Evolutionary conservation across 2,797 vertebrate genomes (phyloP).

Genomic region (Liparis tanakae): DNA sequence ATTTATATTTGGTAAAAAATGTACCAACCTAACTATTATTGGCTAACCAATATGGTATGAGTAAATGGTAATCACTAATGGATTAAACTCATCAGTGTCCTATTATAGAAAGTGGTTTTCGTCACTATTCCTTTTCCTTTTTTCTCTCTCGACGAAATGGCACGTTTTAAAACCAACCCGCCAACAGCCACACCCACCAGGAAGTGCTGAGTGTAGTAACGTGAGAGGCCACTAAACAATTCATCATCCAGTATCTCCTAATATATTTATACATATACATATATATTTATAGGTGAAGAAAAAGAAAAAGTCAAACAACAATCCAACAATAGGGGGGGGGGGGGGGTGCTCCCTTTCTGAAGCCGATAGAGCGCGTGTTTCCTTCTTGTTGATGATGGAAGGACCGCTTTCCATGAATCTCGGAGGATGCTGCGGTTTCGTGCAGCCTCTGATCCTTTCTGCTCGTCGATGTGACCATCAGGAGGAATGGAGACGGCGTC

Average conservation of each 20-base stretch:
- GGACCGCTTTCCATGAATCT: not conserved
- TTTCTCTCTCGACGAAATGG: not conserved
- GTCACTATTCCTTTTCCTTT: too few relatives aligned
- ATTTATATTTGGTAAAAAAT: too few relatives aligned
- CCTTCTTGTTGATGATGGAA: not conserved
- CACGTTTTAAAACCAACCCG: not conserved
- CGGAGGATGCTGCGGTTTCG: constrained; percentile 24
- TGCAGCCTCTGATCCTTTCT: not conserved
- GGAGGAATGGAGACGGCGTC: not conserved
- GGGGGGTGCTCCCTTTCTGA: too few relatives aligned
- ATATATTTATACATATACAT: too few relatives aligned
- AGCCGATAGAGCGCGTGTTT: not conserved
- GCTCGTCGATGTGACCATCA: not conserved
- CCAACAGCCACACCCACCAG: constrained; percentile 33
- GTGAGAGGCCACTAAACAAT: not conserved
- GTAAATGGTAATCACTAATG: not conserved
- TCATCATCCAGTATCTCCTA: not conserved
- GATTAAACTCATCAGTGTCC: not conserved
- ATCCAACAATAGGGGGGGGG: too few relatives aligned
- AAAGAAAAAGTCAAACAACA: not conserved
- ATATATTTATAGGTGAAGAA: not conserved
- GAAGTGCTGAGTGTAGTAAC: constrained; percentile 21
- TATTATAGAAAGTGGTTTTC: not conserved
- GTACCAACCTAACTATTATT: too few relatives aligned
- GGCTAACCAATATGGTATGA: not conserved